Percentiles rank a stretch among this genome's conserved stretches.
These are phyloP conservation scores for Willisornis vidua DNA, from an alignment of 2,113 vertebrate genomes.

Conservation along the genomic window DNA sequence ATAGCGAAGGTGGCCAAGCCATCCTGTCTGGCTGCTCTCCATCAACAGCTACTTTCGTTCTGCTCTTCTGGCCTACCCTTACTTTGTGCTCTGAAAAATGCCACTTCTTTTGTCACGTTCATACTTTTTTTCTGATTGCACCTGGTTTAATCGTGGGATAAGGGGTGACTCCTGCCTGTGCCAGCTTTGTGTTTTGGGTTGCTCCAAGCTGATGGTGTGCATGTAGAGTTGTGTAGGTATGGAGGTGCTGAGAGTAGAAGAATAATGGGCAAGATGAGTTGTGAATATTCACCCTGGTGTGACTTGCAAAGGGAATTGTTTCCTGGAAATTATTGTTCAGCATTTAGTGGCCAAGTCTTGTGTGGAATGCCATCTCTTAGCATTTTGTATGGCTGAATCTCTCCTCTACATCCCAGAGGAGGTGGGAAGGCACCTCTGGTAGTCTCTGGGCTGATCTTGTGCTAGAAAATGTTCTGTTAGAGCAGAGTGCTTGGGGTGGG, in stretches of 20 bases:
- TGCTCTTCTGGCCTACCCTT: not conserved
- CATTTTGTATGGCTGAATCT: not conserved
- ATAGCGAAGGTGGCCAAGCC: not conserved
- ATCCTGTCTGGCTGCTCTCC: slow-evolving; percentile 24
- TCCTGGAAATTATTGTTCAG: not conserved
- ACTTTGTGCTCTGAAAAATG: not conserved
- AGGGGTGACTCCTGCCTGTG: not conserved
- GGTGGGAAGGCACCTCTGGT: not conserved
- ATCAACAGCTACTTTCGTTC: not conserved
- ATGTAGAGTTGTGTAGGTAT: rapidly evolving
- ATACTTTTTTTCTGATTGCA: not conserved
- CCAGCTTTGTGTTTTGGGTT: not conserved
- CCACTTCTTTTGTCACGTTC: not conserved
- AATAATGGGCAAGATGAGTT: not conserved
- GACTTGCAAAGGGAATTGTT: not conserved
- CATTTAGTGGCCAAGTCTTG: not conserved
- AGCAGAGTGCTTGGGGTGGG: rapidly evolving
- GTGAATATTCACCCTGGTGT: not conserved
- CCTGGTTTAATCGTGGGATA: not conserved
- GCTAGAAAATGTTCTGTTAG: not conserved
- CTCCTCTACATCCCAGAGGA: not conserved
- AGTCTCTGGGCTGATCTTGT: not conserved
- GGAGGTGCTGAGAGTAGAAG: not conserved
- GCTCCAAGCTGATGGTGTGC: not conserved
- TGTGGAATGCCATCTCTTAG: not conserved